Conservation (phyloP, 2,888 invertebrate species). For the Candidula unifasciata region DNA sequence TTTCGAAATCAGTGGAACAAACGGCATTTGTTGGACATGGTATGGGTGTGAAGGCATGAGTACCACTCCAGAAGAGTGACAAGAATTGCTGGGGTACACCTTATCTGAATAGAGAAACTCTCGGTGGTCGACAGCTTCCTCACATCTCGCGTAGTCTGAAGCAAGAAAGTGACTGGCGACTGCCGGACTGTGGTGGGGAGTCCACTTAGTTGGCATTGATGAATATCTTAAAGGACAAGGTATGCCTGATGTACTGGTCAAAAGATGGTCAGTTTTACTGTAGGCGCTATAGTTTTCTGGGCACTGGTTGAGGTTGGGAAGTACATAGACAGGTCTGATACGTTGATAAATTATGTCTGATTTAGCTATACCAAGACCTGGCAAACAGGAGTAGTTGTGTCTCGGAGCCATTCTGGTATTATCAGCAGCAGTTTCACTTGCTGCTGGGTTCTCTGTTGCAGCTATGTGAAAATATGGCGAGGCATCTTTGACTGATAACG, state of each 20-base stretch:
- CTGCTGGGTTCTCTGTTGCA: background rate
- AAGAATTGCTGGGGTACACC: background rate
- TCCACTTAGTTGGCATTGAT: background rate
- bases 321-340: background rate
- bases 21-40: slow-evolving; percentile 34
- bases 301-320: background rate
- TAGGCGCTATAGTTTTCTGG: background rate
- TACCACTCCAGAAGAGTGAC: background rate
- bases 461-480: background rate
- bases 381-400: background rate
- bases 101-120: slow-evolving; percentile 1
- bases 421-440: background rate
- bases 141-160: background rate
- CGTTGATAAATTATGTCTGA: background rate
- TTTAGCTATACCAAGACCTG: background rate
- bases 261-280: background rate
- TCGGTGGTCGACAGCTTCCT: background rate
- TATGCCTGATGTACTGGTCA: background rate
- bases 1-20: background rate
- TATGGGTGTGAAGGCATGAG: slow-evolving; percentile 16
- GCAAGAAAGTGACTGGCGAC: background rate
- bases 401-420: background rate
- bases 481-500: background rate
- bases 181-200: background rate
- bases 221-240: background rate